phyloP scores from a whole-genome alignment of 2,888 invertebrate genomes.

The Cerceris rybyensis region DNA sequence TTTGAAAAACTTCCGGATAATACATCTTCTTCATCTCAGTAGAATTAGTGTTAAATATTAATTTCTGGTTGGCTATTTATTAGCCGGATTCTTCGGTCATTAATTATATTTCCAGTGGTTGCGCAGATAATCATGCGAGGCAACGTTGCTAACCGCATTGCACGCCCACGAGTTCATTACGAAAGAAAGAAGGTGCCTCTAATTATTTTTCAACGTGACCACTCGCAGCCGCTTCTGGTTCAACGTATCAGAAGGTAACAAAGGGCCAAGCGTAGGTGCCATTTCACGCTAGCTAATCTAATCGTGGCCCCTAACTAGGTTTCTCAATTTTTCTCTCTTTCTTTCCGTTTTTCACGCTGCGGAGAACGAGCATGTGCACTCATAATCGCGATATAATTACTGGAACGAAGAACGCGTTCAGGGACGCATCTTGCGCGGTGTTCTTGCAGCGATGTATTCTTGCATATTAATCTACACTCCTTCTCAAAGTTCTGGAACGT shows the following conservation, averaged over 20 bases:
- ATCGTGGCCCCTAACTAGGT: conserved; percentile 21
- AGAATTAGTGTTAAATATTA: not conserved
- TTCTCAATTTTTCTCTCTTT: conserved; percentile 17
- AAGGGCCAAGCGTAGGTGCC: conserved; percentile 9
- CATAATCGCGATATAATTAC: conserved; percentile 20
- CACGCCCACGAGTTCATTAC: conserved; percentile 17
- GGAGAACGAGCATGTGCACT: not conserved
- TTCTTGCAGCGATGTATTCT: conserved; percentile 11
- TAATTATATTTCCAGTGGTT: conserved; percentile 17
- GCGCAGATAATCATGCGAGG: not conserved
- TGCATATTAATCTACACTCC: conserved; percentile 7
- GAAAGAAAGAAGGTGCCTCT: conserved; percentile 7
- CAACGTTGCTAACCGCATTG: conserved; percentile 4
- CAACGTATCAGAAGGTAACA: conserved; percentile 7
- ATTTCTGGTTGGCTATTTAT: conserved; percentile 2
- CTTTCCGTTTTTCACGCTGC: not conserved
- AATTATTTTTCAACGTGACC: conserved; percentile 29
- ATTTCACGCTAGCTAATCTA: conserved; percentile 17
- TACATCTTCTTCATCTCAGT: not conserved
- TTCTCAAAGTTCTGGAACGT: not conserved
- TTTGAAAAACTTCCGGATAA: not conserved
- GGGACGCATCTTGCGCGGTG: not conserved
- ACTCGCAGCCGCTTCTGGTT: not conserved
- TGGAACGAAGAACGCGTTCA: conserved; percentile 4
- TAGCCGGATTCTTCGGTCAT: not conserved